Conservation (phyloP, 2,888 invertebrate species). For the Ormyrus rosae region DNA sequence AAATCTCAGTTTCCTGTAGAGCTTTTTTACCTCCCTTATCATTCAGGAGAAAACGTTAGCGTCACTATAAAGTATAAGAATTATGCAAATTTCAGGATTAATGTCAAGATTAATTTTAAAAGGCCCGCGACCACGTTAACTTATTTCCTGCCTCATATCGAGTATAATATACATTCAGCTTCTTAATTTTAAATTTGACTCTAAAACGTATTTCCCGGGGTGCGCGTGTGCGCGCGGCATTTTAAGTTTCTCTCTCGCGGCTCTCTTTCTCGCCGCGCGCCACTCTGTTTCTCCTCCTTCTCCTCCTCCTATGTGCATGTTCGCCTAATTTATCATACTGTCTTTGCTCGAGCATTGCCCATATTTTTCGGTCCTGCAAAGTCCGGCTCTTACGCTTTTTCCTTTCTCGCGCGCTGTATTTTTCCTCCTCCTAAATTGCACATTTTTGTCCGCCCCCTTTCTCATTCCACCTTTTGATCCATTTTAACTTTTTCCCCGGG, state of each 20-base stretch:
- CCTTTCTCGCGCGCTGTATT: background rate
- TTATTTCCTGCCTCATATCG: conserved; percentile 17
- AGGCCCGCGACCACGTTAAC: background rate
- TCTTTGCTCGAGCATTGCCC: conserved; percentile 33
- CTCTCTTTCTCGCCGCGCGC: background rate
- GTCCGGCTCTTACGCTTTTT: conserved; percentile 9
- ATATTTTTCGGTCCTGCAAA: conserved; percentile 27
- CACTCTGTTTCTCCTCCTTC: background rate
- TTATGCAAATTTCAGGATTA: conserved; percentile 38
- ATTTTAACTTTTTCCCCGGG: background rate
- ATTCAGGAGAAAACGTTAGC: background rate
- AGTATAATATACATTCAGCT: conserved; percentile 26
- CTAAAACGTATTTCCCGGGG: conserved; percentile 23
- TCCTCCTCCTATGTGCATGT: conserved; percentile 16
- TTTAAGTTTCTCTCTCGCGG: conserved; percentile 22
- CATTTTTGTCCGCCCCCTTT: conserved; percentile 6
- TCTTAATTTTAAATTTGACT: conserved; percentile 41
- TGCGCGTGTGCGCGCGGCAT: background rate
- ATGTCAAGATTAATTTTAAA: conserved; percentile 34
- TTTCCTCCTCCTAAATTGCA: conserved; percentile 25
- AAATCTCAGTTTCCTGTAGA: background rate
- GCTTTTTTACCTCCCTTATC: background rate
- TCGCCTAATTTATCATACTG: conserved; percentile 46
- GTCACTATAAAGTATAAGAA: conserved; percentile 25
- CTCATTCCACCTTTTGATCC: background rate